These are phyloP conservation scores for Eilema sororculum DNA, from an alignment of 2,888 invertebrate species.

Conservation along the genomic window DNA sequence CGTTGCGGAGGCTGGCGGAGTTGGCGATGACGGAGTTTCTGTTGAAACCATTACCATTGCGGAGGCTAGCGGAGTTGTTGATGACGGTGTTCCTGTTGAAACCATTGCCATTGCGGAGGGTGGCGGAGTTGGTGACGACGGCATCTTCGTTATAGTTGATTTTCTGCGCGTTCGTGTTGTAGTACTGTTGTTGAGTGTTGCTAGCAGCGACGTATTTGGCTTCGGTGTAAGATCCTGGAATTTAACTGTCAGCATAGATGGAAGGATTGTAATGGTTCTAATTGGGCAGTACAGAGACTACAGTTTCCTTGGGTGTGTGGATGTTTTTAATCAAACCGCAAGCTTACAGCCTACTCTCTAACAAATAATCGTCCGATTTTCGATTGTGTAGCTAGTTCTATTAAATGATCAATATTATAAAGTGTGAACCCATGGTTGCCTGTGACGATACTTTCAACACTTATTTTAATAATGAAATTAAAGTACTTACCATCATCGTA, in stretches of 20 bases:
- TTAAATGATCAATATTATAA: too few species aligned
- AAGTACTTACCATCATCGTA: conserved; percentile 75
- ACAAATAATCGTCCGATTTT: too few species aligned
- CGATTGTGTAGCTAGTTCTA: too few species aligned
- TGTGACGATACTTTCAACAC: background rate
- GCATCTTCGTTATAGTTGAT: conserved; percentile 58
- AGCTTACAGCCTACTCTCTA: too few species aligned
- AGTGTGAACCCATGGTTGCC: too few species aligned
- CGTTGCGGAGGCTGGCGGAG: conserved; percentile 59
- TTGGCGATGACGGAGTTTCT: conserved; percentile 54
- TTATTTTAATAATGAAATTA: background rate
- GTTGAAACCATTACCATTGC: conserved; percentile 57
- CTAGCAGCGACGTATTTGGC: conserved; percentile 59
- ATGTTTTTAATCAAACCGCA: too few species aligned
- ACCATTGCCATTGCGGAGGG: too few species aligned
- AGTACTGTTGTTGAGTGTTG: conserved; percentile 36
- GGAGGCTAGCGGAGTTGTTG: conserved; percentile 63
- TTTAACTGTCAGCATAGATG: background rate
- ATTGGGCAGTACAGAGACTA: background rate
- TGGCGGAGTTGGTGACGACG: conserved; percentile 54
- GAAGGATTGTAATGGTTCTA: background rate
- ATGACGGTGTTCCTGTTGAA: conserved; percentile 64
- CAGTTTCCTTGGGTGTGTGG: too few species aligned
- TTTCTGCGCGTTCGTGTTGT: conserved; percentile 38
- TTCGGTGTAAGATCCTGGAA: conserved; percentile 59